phyloP scores from a whole-genome alignment of 2,797 vertebrate genomes.

The Gymnodraco acuticeps region DNA sequence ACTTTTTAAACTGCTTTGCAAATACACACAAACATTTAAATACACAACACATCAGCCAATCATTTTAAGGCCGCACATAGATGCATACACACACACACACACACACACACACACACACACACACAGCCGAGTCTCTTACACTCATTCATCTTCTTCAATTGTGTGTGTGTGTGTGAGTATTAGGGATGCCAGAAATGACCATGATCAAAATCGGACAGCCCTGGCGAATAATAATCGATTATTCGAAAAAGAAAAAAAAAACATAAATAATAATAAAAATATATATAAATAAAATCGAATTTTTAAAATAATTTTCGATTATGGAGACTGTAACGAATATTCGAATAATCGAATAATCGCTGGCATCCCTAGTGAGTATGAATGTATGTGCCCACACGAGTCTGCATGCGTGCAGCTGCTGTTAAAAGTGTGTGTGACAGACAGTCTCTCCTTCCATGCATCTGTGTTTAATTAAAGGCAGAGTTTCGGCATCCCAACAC shows the following conservation, averaged over 20 bases:
- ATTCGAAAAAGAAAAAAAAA: no score
- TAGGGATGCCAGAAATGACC: no score
- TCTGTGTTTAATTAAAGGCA: constrained; percentile 95
- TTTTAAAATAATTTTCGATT: no score
- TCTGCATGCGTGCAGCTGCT: constrained; percentile 70
- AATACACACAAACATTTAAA: constrained; percentile 42
- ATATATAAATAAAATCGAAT: no score
- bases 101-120: not conserved
- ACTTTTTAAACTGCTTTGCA: constrained; percentile 26
- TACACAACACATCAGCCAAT: constrained; percentile 36
- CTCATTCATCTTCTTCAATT: constrained; percentile 74
- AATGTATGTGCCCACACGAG: constrained; percentile 50
- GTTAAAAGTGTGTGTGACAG: constrained; percentile 83
- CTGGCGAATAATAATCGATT: no score
- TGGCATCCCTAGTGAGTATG: constrained; percentile 14
- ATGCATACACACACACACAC: constrained; percentile 11
- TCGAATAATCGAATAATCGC: no score
- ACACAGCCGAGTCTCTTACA: constrained; percentile 1
- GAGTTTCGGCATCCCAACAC: constrained; percentile 86
- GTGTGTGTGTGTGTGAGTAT: constrained; percentile 1
- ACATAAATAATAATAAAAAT: no score
- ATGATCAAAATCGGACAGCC: no score
- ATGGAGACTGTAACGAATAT: no score
- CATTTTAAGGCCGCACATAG: constrained; percentile 39
- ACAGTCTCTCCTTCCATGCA: constrained; percentile 88